Base-by-base conservation (phyloP, 2,888 invertebrate genomes). In the Drosophila bunnanda region DNA sequence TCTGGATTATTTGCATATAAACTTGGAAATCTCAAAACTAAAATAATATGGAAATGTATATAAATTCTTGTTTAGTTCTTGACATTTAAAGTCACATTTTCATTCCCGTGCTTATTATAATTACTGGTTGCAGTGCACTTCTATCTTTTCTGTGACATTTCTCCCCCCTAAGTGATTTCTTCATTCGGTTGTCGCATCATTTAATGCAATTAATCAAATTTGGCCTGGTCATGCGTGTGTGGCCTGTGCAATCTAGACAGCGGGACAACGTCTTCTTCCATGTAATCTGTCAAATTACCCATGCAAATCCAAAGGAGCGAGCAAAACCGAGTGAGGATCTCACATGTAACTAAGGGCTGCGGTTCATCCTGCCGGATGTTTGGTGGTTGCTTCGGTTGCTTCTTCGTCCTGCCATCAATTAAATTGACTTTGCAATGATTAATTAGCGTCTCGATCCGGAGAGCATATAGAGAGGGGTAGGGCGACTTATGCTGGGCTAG, bases 261-360 rank as follows among this genome's bases (percentile, higher is more conserved):
- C 50, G 53, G 54, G 46, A 34, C 17, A 48, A n/a, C 20, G 39
- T 38, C 44, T 46, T 64, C 64, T 56, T 69, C 58, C 69, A 77
- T 73, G 84, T 85, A 89, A 88, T 88, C 89, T 89, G 85, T 89
- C 89, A 88, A 88, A 89, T 89, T 89, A 89, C 77, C 78, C 89
- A 89, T 89, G 88, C 89, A 88, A 88, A 88, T 84, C 84, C 55
- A 73, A 73, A 71, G 53, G 67, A 43, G 46, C 53, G 30, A 25
- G 17, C 25, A 13, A 13, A 20, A 30, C 38, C 38, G 41, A 17
- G 46, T 17, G 52, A 28, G 46, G 54, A 64, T 50, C 56, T 48
- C 50, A 72, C 56, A 78, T 81, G 84, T 83, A 80, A 78, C 84
- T 78, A 72, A 72, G 73, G 79, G 66, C 74, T 77, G 86, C 66